Evolutionary conservation across 2,113 vertebrate genomes (phyloP).

Genomic region (Colistium nudipinnis): DNA sequence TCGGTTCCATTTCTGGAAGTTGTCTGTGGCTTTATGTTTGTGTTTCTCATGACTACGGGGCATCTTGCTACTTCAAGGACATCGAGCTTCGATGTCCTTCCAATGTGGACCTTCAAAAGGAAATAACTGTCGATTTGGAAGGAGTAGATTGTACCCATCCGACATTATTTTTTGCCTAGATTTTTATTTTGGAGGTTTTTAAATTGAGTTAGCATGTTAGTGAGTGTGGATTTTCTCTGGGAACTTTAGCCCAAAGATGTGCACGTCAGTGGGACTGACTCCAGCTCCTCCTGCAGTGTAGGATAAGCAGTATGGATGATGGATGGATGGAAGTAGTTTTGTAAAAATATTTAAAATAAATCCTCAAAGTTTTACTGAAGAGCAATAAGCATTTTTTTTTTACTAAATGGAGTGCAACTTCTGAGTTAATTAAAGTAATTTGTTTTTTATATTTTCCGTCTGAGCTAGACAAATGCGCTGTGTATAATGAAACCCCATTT

Average conservation of each 20-base stretch:
- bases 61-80: not conserved
- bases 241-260: too few species aligned
- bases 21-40: slow-evolving; percentile 1
- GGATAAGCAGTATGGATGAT: too few species aligned
- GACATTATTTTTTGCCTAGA: not conserved
- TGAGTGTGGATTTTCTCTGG: too few species aligned
- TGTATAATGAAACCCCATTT: not conserved
- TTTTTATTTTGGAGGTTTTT: not conserved
- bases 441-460: not conserved
- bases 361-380: not conserved
- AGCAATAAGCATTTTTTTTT: not conserved
- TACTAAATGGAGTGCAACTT: not conserved
- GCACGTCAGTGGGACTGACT: too few species aligned
- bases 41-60: not conserved
- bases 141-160: not conserved
- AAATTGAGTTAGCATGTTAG: too few species aligned
- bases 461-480: too few species aligned
- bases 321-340: too few species aligned
- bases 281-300: too few species aligned
- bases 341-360: not conserved
- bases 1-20: slow-evolving; percentile 7
- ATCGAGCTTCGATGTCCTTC: not conserved
- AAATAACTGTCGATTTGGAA: slow-evolving; percentile 1
- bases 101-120: not conserved
- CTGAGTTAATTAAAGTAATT: not conserved